Conservation (phyloP, 2,888 invertebrate species). For the Sceliomorpha sp. region DNA sequence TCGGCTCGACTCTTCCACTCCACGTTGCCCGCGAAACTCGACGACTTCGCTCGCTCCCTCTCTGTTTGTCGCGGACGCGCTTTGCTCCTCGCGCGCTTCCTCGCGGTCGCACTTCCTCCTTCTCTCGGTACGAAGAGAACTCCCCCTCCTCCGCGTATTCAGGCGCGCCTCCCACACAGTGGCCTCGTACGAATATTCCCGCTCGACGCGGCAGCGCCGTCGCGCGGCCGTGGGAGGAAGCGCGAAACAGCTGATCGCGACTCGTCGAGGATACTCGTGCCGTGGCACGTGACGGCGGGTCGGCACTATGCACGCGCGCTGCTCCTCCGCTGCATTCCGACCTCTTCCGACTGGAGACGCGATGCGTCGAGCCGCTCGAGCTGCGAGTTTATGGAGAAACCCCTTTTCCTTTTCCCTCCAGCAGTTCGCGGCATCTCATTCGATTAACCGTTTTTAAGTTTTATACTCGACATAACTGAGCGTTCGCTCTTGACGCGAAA, state of each 20-base stretch:
- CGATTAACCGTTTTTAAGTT: no score
- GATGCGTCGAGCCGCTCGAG: no score
- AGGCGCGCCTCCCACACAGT: conserved; percentile 21
- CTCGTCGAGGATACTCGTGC: no score
- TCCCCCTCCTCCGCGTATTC: neutral
- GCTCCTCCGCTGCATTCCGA: no score
- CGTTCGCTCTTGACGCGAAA: no score
- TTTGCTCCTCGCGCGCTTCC: conserved; percentile 26
- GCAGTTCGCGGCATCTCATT: no score
- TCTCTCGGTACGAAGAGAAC: conserved; percentile 8
- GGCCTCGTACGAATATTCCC: conserved; percentile 15
- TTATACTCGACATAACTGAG: no score
- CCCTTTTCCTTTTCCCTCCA: no score
- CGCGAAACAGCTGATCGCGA: conserved; percentile 47
- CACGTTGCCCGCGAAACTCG: conserved; percentile 48
- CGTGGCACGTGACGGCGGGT: no score
- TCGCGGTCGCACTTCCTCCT: conserved; percentile 7
- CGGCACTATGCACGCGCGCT: no score
- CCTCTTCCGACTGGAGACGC: no score
- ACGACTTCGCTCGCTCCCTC: conserved; percentile 31
- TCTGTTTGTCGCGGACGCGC: conserved; percentile 16
- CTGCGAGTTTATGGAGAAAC: no score
- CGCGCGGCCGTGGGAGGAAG: conserved; percentile 24
- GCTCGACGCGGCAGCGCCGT: conserved; percentile 24
- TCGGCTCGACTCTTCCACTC: conserved; percentile 47